These are phyloP conservation scores for Palloptera scutellata DNA, from an alignment of 2,888 invertebrate species.

Conservation along the genomic window DNA sequence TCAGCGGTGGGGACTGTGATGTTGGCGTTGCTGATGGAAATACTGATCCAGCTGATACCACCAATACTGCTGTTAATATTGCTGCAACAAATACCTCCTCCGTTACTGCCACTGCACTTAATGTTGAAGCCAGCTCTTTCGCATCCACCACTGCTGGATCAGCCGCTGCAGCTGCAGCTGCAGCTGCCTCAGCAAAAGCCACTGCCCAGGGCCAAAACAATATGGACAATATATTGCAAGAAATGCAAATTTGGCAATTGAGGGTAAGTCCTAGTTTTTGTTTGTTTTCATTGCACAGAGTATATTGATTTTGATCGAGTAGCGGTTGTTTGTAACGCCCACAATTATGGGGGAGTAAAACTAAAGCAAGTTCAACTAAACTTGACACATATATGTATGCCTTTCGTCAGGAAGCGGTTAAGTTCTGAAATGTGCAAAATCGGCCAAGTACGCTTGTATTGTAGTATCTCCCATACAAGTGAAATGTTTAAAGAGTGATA, in stretches of 20 bases:
- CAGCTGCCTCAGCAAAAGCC: conserved; percentile 35
- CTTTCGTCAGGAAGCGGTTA: too few relatives aligned
- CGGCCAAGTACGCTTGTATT: too few relatives aligned
- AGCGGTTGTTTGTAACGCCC: too few relatives aligned
- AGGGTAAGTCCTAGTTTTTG: conserved; percentile 39
- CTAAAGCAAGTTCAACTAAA: too few relatives aligned
- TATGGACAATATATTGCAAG: conserved; percentile 45
- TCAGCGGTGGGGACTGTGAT: neutral
- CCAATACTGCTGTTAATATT: conserved; percentile 24
- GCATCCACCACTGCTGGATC: conserved; percentile 36
- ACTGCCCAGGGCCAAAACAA: conserved; percentile 37
- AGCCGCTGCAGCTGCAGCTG: conserved; percentile 24
- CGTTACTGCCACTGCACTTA: neutral
- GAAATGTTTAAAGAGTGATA: too few relatives aligned
- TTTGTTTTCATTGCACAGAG: conserved; percentile 6
- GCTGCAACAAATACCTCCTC: conserved; percentile 2
- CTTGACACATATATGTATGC: too few relatives aligned
- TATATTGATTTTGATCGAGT: too few relatives aligned
- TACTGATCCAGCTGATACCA: neutral
- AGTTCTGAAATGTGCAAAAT: too few relatives aligned
- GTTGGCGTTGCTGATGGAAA: neutral
- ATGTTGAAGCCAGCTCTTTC: conserved; percentile 31
- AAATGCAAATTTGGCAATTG: conserved; percentile 48
- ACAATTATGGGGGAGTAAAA: too few relatives aligned
- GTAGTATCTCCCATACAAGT: too few relatives aligned